Conservation (phyloP, 2,113 vertebrate species). For the Channa maculata region DNA sequence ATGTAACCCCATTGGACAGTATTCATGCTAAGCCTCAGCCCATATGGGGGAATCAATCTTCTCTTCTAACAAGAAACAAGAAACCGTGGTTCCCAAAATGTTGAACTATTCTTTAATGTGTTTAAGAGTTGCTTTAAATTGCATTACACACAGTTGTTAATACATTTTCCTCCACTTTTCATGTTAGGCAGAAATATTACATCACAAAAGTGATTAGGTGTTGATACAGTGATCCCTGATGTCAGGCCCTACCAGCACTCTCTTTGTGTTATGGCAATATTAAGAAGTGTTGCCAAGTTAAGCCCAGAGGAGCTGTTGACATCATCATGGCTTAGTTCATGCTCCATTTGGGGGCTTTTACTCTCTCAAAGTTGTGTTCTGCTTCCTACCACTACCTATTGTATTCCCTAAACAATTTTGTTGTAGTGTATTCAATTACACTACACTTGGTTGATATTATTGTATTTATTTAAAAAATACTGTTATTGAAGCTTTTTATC, state of each 20-base stretch:
- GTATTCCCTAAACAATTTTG: too few species aligned
- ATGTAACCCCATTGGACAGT: too few species aligned
- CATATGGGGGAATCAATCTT: too few species aligned
- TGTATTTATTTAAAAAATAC: too few species aligned
- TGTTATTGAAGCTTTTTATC: too few species aligned
- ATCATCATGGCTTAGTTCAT: constrained; percentile 37
- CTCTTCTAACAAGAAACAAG: too few species aligned
- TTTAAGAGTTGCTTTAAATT: neutral
- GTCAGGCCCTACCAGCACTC: constrained; percentile 5
- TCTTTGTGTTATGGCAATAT: constrained; percentile 40
- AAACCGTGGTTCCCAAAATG: neutral
- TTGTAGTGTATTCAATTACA: too few species aligned
- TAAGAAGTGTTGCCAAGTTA: constrained; percentile 31
- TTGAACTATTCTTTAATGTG: neutral
- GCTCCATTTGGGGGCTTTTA: neutral
- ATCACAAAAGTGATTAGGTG: constrained; percentile 10
- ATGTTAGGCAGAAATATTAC: neutral
- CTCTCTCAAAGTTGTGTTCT: too few species aligned
- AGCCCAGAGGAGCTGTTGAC: constrained; percentile 39
- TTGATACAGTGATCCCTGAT: constrained; percentile 21
- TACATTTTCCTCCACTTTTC: neutral
- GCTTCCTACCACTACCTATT: too few species aligned
- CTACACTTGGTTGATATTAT: too few species aligned
- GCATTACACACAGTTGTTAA: neutral
- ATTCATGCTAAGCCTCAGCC: too few species aligned